Percentiles rank a stretch among this genome's conserved stretches.
phyloP scores from a whole-genome alignment of 2,797 vertebrate genomes.

The Xiphorhynchus erythropygius region DNA sequence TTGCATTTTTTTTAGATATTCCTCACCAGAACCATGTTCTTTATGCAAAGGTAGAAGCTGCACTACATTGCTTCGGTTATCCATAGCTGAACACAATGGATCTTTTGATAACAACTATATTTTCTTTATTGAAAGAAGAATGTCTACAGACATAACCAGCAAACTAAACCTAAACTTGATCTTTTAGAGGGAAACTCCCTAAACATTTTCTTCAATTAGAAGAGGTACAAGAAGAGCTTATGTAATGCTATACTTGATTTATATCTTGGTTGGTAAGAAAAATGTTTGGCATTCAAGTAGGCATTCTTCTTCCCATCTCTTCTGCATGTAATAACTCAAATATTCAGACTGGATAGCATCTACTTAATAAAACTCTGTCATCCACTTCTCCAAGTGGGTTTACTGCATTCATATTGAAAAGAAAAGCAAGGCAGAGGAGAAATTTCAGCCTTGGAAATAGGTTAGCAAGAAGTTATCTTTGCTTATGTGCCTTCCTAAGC shows the following conservation, averaged over 20 bases:
- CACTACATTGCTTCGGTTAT: background rate
- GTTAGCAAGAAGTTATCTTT: background rate
- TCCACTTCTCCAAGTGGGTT: background rate
- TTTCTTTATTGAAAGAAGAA: background rate
- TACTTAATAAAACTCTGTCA: constrained; percentile 5
- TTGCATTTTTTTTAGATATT: background rate
- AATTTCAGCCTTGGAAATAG: background rate
- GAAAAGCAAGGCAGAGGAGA: background rate
- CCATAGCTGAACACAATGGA: background rate
- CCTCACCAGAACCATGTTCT: background rate
- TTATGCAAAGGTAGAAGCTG: background rate
- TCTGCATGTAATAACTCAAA: background rate
- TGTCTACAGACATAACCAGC: background rate
- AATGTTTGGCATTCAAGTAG: constrained; percentile 2
- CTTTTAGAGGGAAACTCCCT: background rate
- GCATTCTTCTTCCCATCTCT: constrained; percentile 16
- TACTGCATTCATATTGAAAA: background rate
- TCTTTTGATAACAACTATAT: background rate
- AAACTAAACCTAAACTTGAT: background rate
- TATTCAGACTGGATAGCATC: background rate
- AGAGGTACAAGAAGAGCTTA: background rate
- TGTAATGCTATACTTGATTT: background rate
- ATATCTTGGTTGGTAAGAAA: constrained; percentile 1
- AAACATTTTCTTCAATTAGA: background rate
- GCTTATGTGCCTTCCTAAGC: background rate